Evolutionary conservation across 2,113 vertebrate species (phyloP), one percentile per base, ranked within the genome.

Genomic region (Poicephalus gulielmi): DNA sequence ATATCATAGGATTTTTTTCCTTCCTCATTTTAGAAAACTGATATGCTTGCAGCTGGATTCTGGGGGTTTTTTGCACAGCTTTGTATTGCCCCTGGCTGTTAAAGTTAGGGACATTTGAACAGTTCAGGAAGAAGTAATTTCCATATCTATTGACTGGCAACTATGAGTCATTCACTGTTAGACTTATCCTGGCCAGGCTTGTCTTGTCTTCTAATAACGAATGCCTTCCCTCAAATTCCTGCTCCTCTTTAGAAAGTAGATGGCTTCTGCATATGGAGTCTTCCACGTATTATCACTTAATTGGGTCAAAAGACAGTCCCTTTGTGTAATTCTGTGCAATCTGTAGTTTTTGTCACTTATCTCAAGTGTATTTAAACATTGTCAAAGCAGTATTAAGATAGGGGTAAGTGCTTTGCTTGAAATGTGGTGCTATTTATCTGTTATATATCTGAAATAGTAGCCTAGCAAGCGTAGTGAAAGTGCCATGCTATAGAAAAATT

Each of bases 351-450:
- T 85, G 86, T 91, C 67, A 66, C 60, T 91, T 86, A 35, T 27
- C 57, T 82, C 33, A 88, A 78, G 73, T 92, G 87, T 92, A 88
- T 91, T 90, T 90, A 90, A 93, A 71, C 37, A 43, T 93, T 92
- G 71, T 90, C 94, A 93, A 77, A 96, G 78, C 69, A 78, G 28
- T 82, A 79, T 84, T 92, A 81, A 96, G 90, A 74, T 77, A 86
- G 83, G 63, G 62, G 52, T 86, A 86, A 90, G 73, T 83, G 76
- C 60, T 91, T 69, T 70, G 59, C 83, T 92, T 95, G 57, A 79
- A 95, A 80, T 81, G 49, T 86, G 66, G 17, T 83, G 46, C 57
- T 79, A 25, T 94, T 83, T 94, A 30, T 93, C 81, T 92, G 73
- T 84, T 88, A 46, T 76, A 12, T 44, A 74, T 92, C 83, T 93